A percentile compares a stretch with the other conserved stretches of the same genome.
phyloP scores from a whole-genome alignment of 2,888 invertebrate species.

The Brachyptera putata region DNA sequence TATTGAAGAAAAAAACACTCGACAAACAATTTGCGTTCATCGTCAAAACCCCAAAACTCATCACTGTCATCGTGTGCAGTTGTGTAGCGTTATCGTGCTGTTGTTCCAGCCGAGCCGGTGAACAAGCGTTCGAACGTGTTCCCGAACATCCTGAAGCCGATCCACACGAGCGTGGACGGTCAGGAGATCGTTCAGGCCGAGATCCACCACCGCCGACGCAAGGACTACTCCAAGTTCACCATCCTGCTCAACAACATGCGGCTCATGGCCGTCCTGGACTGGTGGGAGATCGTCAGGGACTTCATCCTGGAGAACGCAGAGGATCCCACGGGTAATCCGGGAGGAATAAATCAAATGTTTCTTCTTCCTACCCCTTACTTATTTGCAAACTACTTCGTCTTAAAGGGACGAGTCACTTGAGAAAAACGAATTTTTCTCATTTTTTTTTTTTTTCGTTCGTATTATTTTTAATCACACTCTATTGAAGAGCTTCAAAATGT shows the following conservation, averaged over 20 bases:
- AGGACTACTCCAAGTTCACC: constrained; percentile 70
- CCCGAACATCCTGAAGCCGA: constrained; percentile 81
- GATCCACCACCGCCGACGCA: constrained; percentile 55
- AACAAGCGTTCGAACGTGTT: constrained; percentile 81
- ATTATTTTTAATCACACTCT: too few species aligned
- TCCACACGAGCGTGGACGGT: constrained; percentile 47
- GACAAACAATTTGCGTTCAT: too few species aligned
- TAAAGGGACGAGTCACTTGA: too few species aligned
- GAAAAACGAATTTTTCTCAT: too few species aligned
- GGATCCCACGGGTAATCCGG: constrained; percentile 40
- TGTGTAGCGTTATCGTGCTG: neutral
- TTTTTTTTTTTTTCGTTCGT: too few species aligned
- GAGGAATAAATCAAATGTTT: too few species aligned
- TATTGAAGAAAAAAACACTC: too few species aligned
- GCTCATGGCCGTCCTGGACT: constrained; percentile 88
- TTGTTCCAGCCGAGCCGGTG: constrained; percentile 51
- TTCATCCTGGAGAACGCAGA: constrained; percentile 60
- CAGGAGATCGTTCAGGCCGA: constrained; percentile 67
- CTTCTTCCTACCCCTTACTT: too few species aligned
- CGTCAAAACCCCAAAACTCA: too few species aligned
- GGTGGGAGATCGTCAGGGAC: constrained; percentile 81
- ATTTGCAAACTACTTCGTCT: too few species aligned
- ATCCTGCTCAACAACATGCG: constrained; percentile 92
- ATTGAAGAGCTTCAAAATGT: too few species aligned
- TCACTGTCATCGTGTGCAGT: neutral